phyloP scores from a whole-genome alignment of 2,113 vertebrate species.

The Thamnaconus septentrionalis region DNA sequence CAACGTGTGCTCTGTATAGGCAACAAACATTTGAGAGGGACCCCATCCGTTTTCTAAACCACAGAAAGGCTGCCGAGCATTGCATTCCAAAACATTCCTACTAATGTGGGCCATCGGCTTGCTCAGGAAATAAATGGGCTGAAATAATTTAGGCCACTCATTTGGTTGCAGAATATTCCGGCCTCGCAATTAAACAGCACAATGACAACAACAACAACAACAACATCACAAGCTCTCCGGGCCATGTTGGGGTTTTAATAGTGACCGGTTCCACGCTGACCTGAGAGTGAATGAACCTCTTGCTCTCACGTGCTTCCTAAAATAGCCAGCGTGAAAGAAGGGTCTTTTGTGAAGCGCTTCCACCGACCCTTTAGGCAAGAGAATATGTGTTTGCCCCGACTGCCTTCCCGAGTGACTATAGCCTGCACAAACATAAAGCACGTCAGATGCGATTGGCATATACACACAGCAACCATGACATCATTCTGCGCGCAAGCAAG shows the following conservation, averaged over 20 bases:
- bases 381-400: conserved; percentile 53
- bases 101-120: conserved; percentile 59
- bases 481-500: conserved; percentile 64
- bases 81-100: conserved; percentile 29
- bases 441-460: conserved; percentile 73
- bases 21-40: no score
- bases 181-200: conserved; percentile 47
- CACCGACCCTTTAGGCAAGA: conserved; percentile 46
- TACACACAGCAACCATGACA: conserved; percentile 73
- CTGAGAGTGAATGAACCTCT: conserved; percentile 43
- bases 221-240: conserved; percentile 22
- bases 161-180: conserved; percentile 37
- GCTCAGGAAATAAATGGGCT: conserved; percentile 50
- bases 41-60: no score
- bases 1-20: no score
- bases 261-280: conserved; percentile 36
- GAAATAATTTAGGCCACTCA: conserved; percentile 49
- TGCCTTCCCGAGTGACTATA: conserved; percentile 44
- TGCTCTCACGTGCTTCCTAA: conserved; percentile 65
- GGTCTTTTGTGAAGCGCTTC: conserved; percentile 54
- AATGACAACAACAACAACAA: conserved; percentile 2
- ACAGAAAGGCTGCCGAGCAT: conserved; percentile 9
- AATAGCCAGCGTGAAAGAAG: conserved; percentile 73
- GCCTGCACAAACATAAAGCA: conserved; percentile 81
- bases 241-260: conserved; percentile 41